These are phyloP conservation scores for Tillus elongatus DNA, from an alignment of 2,888 invertebrate genomes.

Conservation along the genomic window DNA sequence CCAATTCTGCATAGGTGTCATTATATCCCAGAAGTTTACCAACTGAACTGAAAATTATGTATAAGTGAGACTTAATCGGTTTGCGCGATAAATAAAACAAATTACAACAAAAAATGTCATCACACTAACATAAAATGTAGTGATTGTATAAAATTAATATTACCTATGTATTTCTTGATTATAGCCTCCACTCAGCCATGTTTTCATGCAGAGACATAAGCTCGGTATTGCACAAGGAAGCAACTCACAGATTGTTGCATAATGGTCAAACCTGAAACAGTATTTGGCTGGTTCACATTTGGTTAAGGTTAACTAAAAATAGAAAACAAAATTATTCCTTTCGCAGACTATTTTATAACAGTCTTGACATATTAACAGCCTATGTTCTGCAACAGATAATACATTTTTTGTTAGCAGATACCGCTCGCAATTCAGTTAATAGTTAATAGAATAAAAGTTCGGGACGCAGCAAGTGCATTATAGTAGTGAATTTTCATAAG, in stretches of 20 bases:
- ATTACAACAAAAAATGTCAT: no score
- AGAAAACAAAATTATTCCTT: no score
- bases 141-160: conserved; percentile 28
- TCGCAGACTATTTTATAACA: conserved; percentile 12
- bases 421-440: no score
- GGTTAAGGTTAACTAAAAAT: no score
- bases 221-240: conserved; percentile 56
- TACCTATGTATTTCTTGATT: conserved; percentile 41
- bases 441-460: no score
- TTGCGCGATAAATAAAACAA: no score
- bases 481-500: no score
- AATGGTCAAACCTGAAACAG: conserved; percentile 62
- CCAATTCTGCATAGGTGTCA: not conserved
- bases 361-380: conserved; percentile 6
- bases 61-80: no score
- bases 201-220: conserved; percentile 51
- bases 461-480: not conserved
- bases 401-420: no score
- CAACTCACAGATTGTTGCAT: conserved; percentile 60
- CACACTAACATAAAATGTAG: no score
- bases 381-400: no score
- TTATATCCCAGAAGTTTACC: conserved; percentile 40
- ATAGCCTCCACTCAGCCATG: conserved; percentile 45
- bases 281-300: no score
- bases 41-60: conserved; percentile 31